phyloP scores from a whole-genome alignment of 2,888 invertebrate genomes.

The Agrenia bidenticulata region DNA sequence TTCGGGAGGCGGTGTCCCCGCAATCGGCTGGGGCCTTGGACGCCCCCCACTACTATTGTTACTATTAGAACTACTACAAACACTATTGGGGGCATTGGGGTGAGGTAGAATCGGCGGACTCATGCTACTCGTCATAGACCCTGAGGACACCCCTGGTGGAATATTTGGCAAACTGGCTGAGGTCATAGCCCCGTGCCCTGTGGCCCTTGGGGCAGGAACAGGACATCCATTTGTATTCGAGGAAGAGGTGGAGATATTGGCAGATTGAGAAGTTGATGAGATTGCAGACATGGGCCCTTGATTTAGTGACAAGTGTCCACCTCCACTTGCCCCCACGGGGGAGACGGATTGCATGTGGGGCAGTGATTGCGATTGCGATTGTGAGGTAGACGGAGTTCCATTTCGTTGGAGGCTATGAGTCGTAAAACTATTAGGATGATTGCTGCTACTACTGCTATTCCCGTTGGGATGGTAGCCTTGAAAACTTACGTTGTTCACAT shows the following conservation, averaged over 20 bases:
- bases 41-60: conserved; percentile 57
- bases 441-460: background rate
- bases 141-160: conserved; percentile 24
- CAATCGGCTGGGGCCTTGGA: conserved; percentile 84
- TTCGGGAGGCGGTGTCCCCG: conserved; percentile 82
- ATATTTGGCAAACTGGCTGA: conserved; percentile 31
- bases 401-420: background rate
- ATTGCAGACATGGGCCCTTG: background rate
- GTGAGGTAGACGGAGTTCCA: background rate
- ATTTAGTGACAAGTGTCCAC: background rate
- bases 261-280: background rate
- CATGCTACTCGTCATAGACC: conserved; percentile 9
- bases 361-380: background rate
- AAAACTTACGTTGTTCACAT: background rate
- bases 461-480: background rate
- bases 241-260: background rate
- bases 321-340: conserved; percentile 6
- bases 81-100: conserved; percentile 11
- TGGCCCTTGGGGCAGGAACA: conserved; percentile 31
- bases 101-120: conserved; percentile 20
- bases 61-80: conserved; percentile 38
- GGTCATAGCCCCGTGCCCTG: conserved; percentile 17
- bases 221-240: conserved; percentile 17
- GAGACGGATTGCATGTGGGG: conserved; percentile 2
- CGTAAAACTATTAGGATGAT: background rate